Conservation (phyloP, 2,888 invertebrate genomes). For the Syrphus vitripennis region DNA sequence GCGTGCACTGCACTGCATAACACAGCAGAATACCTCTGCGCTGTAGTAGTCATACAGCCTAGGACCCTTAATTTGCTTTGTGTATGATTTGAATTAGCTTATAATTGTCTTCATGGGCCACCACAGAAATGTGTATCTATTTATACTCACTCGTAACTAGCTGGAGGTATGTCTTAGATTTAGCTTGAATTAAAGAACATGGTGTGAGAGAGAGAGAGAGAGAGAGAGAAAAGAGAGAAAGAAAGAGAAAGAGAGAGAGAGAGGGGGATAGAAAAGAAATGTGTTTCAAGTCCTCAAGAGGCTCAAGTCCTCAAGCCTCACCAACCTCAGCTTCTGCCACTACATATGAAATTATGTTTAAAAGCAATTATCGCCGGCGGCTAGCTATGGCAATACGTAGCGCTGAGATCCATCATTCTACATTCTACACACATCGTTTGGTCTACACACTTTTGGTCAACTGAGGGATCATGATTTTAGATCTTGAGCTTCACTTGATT, state of each 20-base stretch:
- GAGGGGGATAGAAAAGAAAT: no score
- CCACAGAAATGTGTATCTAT: background rate
- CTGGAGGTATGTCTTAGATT: conserved; percentile 26
- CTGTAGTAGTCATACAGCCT: background rate
- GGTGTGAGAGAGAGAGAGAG: conserved; percentile 27
- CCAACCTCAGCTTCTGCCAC: background rate
- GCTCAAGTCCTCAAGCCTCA: background rate
- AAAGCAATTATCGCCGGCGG: conserved; percentile 69
- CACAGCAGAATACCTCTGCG: no score
- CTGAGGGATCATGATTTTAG: conserved; percentile 54
- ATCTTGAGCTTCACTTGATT: conserved; percentile 52
- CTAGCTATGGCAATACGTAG: conserved; percentile 34
- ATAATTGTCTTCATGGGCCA: conserved; percentile 51
- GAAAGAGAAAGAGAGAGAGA: background rate
- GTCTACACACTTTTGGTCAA: conserved; percentile 51
- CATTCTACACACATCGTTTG: conserved; percentile 36
- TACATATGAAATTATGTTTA: conserved; percentile 58
- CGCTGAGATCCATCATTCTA: conserved; percentile 43
- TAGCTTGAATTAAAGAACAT: conserved; percentile 59
- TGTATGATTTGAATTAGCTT: background rate
- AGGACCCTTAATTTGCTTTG: conserved; percentile 58
- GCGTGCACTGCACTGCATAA: conserved; percentile 3
- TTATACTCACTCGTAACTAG: background rate
- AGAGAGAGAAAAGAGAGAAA: background rate
- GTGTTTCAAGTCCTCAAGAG: background rate